Evolutionary conservation across 2,797 vertebrate genomes (phyloP), one percentile per base, ranked within the genome.

Genomic region (Falco rusticolus): DNA sequence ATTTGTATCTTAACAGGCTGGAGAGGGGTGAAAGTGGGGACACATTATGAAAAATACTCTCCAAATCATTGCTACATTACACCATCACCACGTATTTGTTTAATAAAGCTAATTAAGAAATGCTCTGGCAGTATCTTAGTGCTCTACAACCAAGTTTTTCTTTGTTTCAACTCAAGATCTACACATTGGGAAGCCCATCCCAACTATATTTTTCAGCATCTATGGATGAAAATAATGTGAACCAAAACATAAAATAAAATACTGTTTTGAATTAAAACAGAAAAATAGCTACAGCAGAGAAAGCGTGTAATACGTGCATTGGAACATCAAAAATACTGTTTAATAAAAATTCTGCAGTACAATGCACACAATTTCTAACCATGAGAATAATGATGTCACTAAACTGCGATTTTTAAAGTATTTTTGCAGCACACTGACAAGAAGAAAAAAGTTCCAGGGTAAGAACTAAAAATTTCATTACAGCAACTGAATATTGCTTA

Each of bases 391-490:
- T 29, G 39, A 94, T 93, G 92, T 41, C 93, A 92, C 91, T 93
- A 80, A 94, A 93, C 85, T 84, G 89, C 84, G 93, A 59, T 82
- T 95, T 94, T 93, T 90, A 86, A 92, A 92, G 96, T 96, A 70
- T 92, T 97, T 96, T 93, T 97, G 96, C 89, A 96, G 93, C 90
- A 94, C 53, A 80, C 71, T 94, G 76, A 89, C 78, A 90, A 80
- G 63, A 95, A 97, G 87, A 88, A 83, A 95, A 74, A 94, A 66
- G 77, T 95, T 91, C 39, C 86, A 83, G 91, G 97, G 78, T 83
- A 97, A 97, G 85, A 97, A 97, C 90, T 97, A 77, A 97, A 97
- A 92, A 96, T 93, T 90, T 97, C 60, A 48, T 97, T 97, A 98
- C 94, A 96, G 94, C 96, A 96, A 45, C 45, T 18, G 43, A 45